These are phyloP conservation scores for Ceratoteleas bidentatus DNA, from an alignment of 1,140 invertebrate genomes.

Conservation along the genomic window DNA sequence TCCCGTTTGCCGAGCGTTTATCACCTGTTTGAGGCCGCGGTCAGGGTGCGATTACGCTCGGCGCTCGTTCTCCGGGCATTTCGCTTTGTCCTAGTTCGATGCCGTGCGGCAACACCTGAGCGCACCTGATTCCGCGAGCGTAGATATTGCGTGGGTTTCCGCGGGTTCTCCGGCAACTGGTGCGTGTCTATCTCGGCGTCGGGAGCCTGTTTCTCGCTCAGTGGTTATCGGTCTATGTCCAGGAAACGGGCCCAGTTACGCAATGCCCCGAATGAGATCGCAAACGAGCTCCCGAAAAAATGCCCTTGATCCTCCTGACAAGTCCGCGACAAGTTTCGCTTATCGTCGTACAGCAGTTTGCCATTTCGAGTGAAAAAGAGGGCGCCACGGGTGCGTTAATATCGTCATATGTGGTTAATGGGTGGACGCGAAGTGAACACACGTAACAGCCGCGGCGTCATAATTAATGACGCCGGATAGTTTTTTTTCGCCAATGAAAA, in stretches of 20 bases:
- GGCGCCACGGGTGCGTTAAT: neutral
- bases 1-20: slow-evolving; percentile 21
- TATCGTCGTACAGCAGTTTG: slow-evolving; percentile 24
- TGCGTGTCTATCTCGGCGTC: slow-evolving; percentile 68
- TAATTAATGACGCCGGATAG: neutral
- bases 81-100: slow-evolving; percentile 39
- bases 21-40: slow-evolving; percentile 24
- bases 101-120: slow-evolving; percentile 49
- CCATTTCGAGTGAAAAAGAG: slow-evolving; percentile 4
- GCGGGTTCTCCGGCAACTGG: slow-evolving; percentile 63
- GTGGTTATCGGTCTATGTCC: slow-evolving; percentile 63
- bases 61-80: slow-evolving; percentile 13
- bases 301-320: slow-evolving; percentile 30
- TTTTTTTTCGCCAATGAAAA: neutral
- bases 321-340: slow-evolving; percentile 26
- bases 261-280: slow-evolving; percentile 49
- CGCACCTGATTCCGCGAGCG: slow-evolving; percentile 64
- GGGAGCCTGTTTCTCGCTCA: slow-evolving; percentile 55
- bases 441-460: neutral
- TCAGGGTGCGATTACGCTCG: slow-evolving; percentile 32
- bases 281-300: slow-evolving; percentile 33
- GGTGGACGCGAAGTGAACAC: too few species aligned
- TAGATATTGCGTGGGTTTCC: slow-evolving; percentile 66
- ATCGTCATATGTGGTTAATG: too few species aligned
- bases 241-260: slow-evolving; percentile 60